Base-by-base conservation (phyloP, 2,797 vertebrate species). In the Nothura maculosa region DNA sequence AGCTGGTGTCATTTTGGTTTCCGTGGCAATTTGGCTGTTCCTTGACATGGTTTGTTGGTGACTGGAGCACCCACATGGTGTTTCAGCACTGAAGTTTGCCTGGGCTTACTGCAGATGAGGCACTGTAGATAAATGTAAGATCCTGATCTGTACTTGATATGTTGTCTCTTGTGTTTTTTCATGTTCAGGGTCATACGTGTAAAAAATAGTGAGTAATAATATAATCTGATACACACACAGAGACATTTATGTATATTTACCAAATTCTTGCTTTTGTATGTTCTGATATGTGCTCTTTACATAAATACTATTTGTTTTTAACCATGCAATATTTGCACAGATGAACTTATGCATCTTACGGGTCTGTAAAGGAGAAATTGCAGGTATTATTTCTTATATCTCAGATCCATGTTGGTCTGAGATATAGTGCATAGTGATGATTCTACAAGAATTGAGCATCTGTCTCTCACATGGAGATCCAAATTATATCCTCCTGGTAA, bases 11-110 rank as follows among this genome's bases (percentile, higher is more conserved):
- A 67, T 68, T 95, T 81, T 42, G 67, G 13, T 55, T 81, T 27
- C 62, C 4, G 63, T 25, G 61, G 0, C 0, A n/a, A 13, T 75
- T 73, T 9, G 30, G 14, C 70, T 0, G 0, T 6, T 3, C 4
- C 13, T 57, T 42, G 32, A 4, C 66, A 43, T 50, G 14, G 1
- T 55, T 58, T 60, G 24, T 42, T 43, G 54, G 2, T 77, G 34
- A 30, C 7, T 93, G 42, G 32, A 83, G 27, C 7, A 7, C 30
- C 8, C 13, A 69, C 14, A 40, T 21, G 16, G 11, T 42, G 10
- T 60, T 93, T 91, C 63, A 72, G 38, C 28, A 19, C 34, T 22
- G 62, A 85, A 60, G 1, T 60, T 89, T 61, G 4, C 4, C 68
- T 79, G 25, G 22, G 69, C n/a, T 87, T 61, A 30, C 12, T 43